A percentile compares a stretch with the other conserved stretches of the same genome.
phyloP scores from a whole-genome alignment of 2,888 invertebrate genomes.

The Chrysomela aeneicollis region DNA sequence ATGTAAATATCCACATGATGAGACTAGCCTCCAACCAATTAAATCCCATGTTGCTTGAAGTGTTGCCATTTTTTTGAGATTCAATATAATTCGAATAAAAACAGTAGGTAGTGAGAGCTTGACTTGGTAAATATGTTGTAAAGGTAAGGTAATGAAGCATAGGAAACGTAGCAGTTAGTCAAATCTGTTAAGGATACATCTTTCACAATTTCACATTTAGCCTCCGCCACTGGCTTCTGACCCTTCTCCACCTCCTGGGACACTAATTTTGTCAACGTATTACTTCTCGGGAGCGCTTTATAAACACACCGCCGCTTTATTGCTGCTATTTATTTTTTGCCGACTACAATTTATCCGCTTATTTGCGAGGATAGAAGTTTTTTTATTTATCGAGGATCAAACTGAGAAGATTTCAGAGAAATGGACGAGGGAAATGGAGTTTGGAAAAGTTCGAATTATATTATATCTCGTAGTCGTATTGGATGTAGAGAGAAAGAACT shows the following conservation, averaged over 20 bases:
- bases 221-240: background rate
- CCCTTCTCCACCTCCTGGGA: slow-evolving; percentile 8
- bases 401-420: slow-evolving; percentile 28
- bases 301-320: slow-evolving; percentile 28
- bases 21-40: no score
- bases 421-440: slow-evolving; percentile 31
- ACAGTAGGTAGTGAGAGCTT: no score
- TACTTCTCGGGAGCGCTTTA: slow-evolving; percentile 29
- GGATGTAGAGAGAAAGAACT: slow-evolving; percentile 6
- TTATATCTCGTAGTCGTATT: slow-evolving; percentile 15
- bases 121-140: no score
- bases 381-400: slow-evolving; percentile 34
- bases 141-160: no score
- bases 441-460: slow-evolving; percentile 31
- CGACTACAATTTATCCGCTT: slow-evolving; percentile 27
- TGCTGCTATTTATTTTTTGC: slow-evolving; percentile 33
- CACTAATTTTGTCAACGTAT: slow-evolving; percentile 34
- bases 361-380: slow-evolving; percentile 23
- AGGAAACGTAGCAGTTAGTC: no score
- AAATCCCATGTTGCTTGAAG: no score
- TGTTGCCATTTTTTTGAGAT: no score
- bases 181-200: no score
- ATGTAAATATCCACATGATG: no score
- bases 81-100: no score
- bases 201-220: background rate